Base-by-base conservation (phyloP, 2,113 vertebrate species). In the Peucedramus taeniatus region DNA sequence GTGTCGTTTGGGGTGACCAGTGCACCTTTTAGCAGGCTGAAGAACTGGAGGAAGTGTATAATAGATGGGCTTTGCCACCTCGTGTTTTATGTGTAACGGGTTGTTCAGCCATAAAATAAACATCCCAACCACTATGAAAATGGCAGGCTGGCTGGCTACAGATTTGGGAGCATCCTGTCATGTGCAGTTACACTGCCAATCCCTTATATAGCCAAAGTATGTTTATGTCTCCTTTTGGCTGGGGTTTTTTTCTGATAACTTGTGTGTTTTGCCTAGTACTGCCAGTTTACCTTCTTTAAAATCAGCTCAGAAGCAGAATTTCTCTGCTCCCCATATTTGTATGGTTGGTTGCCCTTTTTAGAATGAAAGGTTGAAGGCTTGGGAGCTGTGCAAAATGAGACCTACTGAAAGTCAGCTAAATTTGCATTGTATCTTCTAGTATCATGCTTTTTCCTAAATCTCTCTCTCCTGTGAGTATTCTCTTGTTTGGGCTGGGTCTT, bases 51-150 rank as follows among this genome's bases (percentile, higher is more conserved):
- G n/a, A 53, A 28, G 42, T 0, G 0, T 31, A 0, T 56, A 47
- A 3, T 1, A 22, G 26, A 4, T n/a, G 15, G 15, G 13, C 19
- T 78, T 39, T 27, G n/a, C 26, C 12, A 22, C 21, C 37, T 33
- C 0, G 0, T 45, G 7, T 7, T 7, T 50, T 37, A 1, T 0
- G 0, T 33, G 33, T 54, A 33, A 22, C 0, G 0, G 27, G 13
- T 27, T 10, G 6, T 9, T 23, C 20, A 11, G 20, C 35, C 50
- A 0, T n/a, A 35, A 71, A 50, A 47, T 30, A 28, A 69, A 15
- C 2, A 0, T 12, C 19, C 20, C 28, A 8, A 2, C 10, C 4
- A 8, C 39, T 19, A 0, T 19, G 76, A 17, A 63, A 44, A 10
- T 1, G 37, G 18, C 40, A 44, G 53, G 27, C 11, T 33, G 33